These are phyloP conservation scores for Gonioctena quinquepunctata DNA, from an alignment of 1,140 invertebrate genomes.

Conservation along the genomic window DNA sequence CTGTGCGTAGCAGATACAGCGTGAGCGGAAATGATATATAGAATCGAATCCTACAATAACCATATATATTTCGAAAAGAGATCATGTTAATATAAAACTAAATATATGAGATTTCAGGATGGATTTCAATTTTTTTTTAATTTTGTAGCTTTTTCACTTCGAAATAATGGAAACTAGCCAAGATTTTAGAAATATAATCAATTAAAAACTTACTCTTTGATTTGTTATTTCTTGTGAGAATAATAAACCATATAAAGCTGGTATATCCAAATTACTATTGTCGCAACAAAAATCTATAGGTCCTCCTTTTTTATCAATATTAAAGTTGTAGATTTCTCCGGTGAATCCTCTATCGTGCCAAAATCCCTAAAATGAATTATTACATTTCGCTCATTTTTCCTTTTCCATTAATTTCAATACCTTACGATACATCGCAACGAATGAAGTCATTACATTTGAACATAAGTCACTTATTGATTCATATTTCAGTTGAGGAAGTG, in stretches of 20 bases:
- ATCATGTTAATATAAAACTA: too few species aligned
- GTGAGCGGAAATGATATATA: too few species aligned
- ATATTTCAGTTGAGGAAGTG: neutral
- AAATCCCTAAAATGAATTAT: constrained; percentile 27
- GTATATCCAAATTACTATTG: constrained; percentile 4
- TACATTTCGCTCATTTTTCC: neutral
- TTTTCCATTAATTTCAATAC: constrained; percentile 13
- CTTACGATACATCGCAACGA: constrained; percentile 27
- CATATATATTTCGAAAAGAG: too few species aligned
- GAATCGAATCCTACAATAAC: too few species aligned
- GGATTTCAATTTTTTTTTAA: too few species aligned
- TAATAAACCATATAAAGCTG: constrained; percentile 24
- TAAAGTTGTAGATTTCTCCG: constrained; percentile 24
- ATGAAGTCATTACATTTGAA: constrained; percentile 16
- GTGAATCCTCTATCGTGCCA: constrained; percentile 26
- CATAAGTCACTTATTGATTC: constrained; percentile 5
- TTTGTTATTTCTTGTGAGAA: neutral
- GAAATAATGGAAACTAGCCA: too few species aligned
- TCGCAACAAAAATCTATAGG: constrained; percentile 24
- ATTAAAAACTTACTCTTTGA: neutral
- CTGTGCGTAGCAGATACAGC: too few species aligned
- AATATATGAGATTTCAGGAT: too few species aligned
- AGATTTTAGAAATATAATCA: too few species aligned
- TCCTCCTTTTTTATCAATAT: neutral
- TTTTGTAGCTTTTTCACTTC: too few species aligned